Base-by-base conservation (phyloP, 2,888 invertebrate genomes). In the Crossocerus cetratus region DNA sequence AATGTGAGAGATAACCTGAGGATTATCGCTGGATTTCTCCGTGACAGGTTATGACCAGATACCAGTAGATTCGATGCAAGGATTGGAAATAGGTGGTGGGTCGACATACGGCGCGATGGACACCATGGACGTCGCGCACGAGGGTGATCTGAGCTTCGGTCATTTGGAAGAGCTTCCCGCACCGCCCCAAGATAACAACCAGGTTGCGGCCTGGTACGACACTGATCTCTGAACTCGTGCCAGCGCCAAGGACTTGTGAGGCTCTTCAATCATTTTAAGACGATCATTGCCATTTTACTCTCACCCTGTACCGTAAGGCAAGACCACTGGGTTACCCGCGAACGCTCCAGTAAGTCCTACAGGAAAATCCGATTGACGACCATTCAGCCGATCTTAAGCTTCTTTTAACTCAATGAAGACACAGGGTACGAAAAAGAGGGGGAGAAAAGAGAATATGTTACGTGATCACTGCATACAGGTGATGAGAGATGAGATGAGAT, bases 41-140 rank as follows among this genome's bases (percentile, higher is more conserved):
- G n/a, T 42, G 65, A 78, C 92, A 97, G 98, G 97, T 93, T 98
- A 97, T 95, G 98, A 98, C 94, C 96, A 97, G 94, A 95, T 98
- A 94, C 98, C 97, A 93, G 96, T 98, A 95, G 97, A 97, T 92
- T 96, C 96, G 86, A 97, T 98, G 97, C 97, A 98, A 93, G 97
- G 97, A 81, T 92, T 98, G 88, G 98, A 98, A 90, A 96, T 98
- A 89, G 96, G 96, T 89, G 94, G 94, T 84, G 94, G 94, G 69
- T 93, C 93, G 80, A 93, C 93, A 64, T 97, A 96, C 91, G 96
- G 95, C 78, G 93, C 93, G 64, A 95, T 97, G 94, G 97, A 97
- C 91, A 91, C 92, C 45, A 96, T 96, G 96, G 96, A 96, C 87
- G 95, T 96, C 77, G 94, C 94, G 82, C 94, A 94, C 83, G 94